phyloP scores from a whole-genome alignment of 2,888 invertebrate species.

The Drosophila algonquin region DNA sequence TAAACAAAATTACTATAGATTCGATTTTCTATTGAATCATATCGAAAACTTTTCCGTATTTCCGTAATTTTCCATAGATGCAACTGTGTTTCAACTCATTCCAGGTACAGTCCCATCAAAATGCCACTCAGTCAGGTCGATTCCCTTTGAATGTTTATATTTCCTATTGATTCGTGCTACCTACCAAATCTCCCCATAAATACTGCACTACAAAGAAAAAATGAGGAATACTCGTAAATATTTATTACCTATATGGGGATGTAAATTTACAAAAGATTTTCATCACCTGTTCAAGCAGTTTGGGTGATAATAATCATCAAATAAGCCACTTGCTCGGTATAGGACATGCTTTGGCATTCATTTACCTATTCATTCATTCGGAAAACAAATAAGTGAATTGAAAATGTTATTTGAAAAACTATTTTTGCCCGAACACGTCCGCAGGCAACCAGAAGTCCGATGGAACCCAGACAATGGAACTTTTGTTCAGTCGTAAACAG shows the following conservation, averaged over 20 bases:
- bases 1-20: no score
- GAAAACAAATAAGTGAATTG: neutral
- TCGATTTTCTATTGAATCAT: no score
- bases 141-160: no score
- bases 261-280: neutral
- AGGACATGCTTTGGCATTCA: conserved; percentile 6
- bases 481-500: conserved; percentile 21
- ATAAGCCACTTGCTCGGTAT: conserved; percentile 1
- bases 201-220: no score
- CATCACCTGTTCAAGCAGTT: conserved; percentile 4
- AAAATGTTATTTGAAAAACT: conserved; percentile 6
- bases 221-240: neutral
- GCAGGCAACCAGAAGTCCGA: conserved; percentile 8
- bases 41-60: no score
- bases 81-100: no score
- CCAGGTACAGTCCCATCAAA: no score
- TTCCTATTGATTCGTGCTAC: neutral
- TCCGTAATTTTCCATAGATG: no score
- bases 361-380: neutral
- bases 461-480: conserved; percentile 1
- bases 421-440: conserved; percentile 18
- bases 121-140: no score
- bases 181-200: neutral
- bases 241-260: neutral
- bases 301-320: conserved; percentile 15